Evolutionary conservation across 2,113 vertebrate genomes (phyloP).

Genomic region (Ptilonorhynchus violaceus): DNA sequence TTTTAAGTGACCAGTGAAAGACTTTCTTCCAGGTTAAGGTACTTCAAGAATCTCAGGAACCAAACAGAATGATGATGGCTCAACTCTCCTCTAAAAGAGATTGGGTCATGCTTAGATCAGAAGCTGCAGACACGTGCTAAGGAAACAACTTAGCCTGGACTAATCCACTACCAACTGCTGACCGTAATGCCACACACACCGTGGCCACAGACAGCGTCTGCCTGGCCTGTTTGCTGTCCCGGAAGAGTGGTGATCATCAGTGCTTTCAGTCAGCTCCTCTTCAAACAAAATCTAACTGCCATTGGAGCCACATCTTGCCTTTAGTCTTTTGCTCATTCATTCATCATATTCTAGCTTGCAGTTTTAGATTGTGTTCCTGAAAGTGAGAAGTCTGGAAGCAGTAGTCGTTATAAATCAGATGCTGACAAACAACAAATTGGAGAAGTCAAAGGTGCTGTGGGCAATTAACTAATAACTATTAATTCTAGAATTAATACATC

Average conservation of each 20-base stretch:
- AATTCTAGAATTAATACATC: background rate
- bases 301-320: background rate
- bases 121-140: accelerated
- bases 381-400: background rate
- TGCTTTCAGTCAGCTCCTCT: background rate
- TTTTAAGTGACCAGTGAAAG: background rate
- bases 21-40: background rate
- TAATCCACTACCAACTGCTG: background rate
- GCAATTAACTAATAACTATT: background rate
- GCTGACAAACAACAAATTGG: background rate
- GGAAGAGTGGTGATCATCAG: background rate
- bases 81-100: background rate
- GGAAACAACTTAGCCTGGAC: background rate
- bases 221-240: background rate
- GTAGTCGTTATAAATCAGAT: background rate
- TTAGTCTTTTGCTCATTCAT: background rate
- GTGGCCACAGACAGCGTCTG: background rate
- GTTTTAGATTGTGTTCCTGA: background rate
- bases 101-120: background rate
- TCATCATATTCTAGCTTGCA: background rate
- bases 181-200: accelerated
- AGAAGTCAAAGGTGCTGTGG: background rate
- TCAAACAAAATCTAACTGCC: background rate
- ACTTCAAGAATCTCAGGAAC: background rate
- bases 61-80: background rate